Conservation (phyloP, 1,140 invertebrate genomes). For the Hormaphis cornu region DNA sequence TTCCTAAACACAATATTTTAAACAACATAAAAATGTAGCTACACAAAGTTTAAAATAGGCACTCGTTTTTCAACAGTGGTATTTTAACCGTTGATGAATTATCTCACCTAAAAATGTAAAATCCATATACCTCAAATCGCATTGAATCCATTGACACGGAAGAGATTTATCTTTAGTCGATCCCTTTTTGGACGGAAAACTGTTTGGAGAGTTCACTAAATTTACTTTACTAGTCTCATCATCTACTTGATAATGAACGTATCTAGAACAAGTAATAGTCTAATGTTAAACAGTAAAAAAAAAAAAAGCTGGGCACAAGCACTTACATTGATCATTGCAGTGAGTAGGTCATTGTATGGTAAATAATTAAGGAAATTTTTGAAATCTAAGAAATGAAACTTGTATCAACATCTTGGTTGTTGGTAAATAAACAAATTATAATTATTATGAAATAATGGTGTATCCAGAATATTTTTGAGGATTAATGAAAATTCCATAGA, state of each 20-base stretch:
- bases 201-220: conserved; percentile 3
- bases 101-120: conserved; percentile 81
- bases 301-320: too few relatives aligned
- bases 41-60: too few relatives aligned
- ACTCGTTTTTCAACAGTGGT: too few relatives aligned
- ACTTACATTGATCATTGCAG: too few relatives aligned
- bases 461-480: too few relatives aligned
- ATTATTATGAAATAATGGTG: too few relatives aligned
- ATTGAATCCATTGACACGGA: conserved; percentile 93
- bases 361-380: too few relatives aligned
- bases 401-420: too few relatives aligned
- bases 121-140: conserved; percentile 87
- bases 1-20: conserved; percentile 47
- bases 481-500: too few relatives aligned
- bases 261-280: conserved; percentile 49
- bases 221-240: conserved; percentile 14
- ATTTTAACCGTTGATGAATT: not conserved
- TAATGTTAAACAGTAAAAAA: not conserved
- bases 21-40: not conserved
- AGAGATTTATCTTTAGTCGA: conserved; percentile 51
- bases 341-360: too few relatives aligned
- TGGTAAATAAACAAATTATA: too few relatives aligned
- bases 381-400: too few relatives aligned
- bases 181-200: conserved; percentile 21
- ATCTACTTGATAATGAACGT: conserved; percentile 91